phyloP scores from a whole-genome alignment of 2,797 vertebrate genomes.

The Sus cebifrons region DNA sequence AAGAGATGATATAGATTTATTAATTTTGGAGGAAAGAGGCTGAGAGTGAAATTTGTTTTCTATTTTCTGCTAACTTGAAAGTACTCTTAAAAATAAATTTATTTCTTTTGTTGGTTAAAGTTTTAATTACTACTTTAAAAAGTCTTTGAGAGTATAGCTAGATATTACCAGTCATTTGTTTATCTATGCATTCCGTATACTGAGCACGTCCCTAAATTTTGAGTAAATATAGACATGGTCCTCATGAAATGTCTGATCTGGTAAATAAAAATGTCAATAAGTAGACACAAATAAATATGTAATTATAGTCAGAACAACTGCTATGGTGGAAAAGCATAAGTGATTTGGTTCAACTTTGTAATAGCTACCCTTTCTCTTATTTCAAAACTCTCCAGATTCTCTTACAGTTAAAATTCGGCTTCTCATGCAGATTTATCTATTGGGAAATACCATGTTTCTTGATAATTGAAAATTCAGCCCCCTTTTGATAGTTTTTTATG shows the following conservation, averaged over 20 bases:
- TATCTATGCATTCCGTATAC: background rate
- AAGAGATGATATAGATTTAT: background rate
- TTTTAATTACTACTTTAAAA: conserved; percentile 27
- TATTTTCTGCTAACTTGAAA: conserved; percentile 16
- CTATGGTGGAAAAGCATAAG: background rate
- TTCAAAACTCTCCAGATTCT: conserved; percentile 15
- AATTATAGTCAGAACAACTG: background rate
- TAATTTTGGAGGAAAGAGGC: background rate
- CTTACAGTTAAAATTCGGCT: background rate
- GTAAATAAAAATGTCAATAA: background rate
- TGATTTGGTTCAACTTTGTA: background rate
- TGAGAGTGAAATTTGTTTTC: background rate
- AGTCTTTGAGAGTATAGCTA: background rate
- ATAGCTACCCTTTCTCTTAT: background rate
- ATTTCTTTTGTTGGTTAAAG: background rate
- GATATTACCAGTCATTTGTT: background rate
- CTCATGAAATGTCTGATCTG: background rate
- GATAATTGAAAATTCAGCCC: background rate
- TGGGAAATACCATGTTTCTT: conserved; percentile 5
- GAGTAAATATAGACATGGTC: background rate
- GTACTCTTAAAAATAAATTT: conserved; percentile 12
- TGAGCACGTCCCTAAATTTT: background rate
- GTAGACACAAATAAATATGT: background rate
- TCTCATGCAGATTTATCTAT: background rate
- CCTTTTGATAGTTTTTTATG: conserved; percentile 61